Percentiles rank a stretch among this genome's conserved stretches.
phyloP scores from a whole-genome alignment of 64 coral and sea anemone species.

The Montipora foliosa region DNA sequence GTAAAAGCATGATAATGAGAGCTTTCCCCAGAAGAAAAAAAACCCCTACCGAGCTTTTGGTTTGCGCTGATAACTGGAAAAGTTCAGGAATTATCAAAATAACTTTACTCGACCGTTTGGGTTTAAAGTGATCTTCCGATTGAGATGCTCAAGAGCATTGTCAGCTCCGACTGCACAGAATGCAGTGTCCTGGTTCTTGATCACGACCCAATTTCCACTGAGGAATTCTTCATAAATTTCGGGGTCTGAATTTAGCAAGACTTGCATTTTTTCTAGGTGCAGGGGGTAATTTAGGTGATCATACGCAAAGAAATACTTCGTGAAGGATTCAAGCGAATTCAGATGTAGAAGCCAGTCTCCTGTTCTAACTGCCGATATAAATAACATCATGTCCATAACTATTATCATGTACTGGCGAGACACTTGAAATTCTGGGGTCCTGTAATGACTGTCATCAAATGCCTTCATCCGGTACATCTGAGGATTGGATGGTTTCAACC shows the following conservation, averaged over 20 bases:
- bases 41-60: not conserved
- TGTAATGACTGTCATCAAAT: not conserved
- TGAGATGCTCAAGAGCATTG: conserved; percentile 23
- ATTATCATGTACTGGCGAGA: not conserved
- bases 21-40: not conserved
- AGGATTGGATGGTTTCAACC: not conserved
- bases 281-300: not conserved
- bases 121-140: conserved; percentile 26
- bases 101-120: not conserved
- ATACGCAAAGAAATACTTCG: not conserved
- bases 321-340: not conserved
- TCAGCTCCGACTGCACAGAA: conserved; percentile 12
- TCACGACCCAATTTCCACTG: conserved; percentile 1
- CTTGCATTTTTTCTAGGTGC: not conserved
- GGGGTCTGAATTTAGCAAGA: not conserved
- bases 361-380: conserved; percentile 5
- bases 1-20: not conserved
- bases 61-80: conserved; percentile 2
- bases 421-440: not conserved
- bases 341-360: not conserved
- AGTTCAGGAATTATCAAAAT: conserved; percentile 37
- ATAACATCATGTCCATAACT: not conserved
- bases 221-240: conserved; percentile 8
- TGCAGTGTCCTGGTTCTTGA: not conserved
- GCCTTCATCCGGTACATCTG: not conserved